Conservation (phyloP, 2,113 vertebrate genomes). For the Pao palembangensis region DNA sequence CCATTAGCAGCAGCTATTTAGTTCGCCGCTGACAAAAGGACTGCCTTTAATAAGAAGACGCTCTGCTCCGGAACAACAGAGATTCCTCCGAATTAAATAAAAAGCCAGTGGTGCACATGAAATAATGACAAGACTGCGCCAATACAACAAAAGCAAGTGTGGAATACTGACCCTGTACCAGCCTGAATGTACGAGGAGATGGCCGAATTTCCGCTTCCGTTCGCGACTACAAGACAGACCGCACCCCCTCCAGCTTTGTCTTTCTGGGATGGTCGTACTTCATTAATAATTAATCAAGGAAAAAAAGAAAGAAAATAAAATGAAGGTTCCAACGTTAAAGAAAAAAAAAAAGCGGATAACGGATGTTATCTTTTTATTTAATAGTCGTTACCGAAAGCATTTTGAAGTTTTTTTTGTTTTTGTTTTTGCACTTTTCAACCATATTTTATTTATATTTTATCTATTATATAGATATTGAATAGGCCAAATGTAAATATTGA, state of each 20-base stretch:
- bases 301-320: background rate
- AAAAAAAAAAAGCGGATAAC: background rate
- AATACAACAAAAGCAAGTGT: constrained; percentile 51
- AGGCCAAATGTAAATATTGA: too few relatives aligned
- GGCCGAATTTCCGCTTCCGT: constrained; percentile 81
- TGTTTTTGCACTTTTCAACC: too few relatives aligned
- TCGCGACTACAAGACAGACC: constrained; percentile 62
- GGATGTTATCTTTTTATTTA: background rate
- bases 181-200: constrained; percentile 75
- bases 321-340: background rate
- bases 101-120: constrained; percentile 12
- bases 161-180: constrained; percentile 75
- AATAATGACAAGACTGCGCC: constrained; percentile 5
- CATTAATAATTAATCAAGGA: constrained; percentile 37
- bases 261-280: constrained; percentile 36
- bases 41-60: constrained; percentile 24
- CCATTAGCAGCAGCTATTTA: constrained; percentile 50
- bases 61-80: constrained; percentile 8
- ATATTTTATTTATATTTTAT: too few relatives aligned
- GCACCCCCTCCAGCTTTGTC: constrained; percentile 69
- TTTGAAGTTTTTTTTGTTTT: background rate
- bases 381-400: background rate
- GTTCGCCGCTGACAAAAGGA: constrained; percentile 41
- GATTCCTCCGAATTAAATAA: background rate
- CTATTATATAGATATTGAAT: too few relatives aligned